phyloP scores from a whole-genome alignment of 2,888 invertebrate genomes.

The Polydrusus cervinus region DNA sequence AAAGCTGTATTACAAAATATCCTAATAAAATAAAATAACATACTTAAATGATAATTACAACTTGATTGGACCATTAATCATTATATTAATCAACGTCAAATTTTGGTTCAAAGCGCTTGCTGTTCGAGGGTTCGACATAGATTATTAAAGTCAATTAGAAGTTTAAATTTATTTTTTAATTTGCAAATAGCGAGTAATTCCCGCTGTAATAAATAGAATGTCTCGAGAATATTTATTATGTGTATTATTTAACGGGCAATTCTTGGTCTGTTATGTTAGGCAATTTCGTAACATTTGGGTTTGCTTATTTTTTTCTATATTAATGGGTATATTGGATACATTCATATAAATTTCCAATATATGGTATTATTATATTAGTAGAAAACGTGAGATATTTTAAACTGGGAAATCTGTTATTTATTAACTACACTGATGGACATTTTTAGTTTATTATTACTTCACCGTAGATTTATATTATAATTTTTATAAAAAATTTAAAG shows the following conservation, averaged over 20 bases:
- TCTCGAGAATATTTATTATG: background rate
- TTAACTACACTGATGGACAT: too few species aligned
- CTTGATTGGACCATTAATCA: slow-evolving; percentile 19
- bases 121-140: slow-evolving; percentile 2
- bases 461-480: too few species aligned
- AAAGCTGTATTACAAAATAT: background rate
- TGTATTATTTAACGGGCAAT: background rate
- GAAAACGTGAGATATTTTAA: too few species aligned
- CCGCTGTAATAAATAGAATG: background rate
- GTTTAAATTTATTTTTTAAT: slow-evolving; percentile 23
- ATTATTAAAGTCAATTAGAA: slow-evolving; percentile 18
- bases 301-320: too few species aligned
- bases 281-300: too few species aligned
- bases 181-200: background rate
- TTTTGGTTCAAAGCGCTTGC: slow-evolving; percentile 11
- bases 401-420: too few species aligned
- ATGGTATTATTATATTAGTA: too few species aligned
- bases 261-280: too few species aligned
- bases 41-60: slow-evolving; percentile 4
- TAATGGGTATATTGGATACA: too few species aligned
- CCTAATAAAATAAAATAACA: slow-evolving; percentile 7
- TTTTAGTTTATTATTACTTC: too few species aligned
- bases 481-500: too few species aligned
- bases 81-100: slow-evolving; percentile 20
- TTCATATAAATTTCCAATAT: too few species aligned